These are phyloP conservation scores for Embidobia sp. DNA, from an alignment of 2,888 invertebrate species.

Conservation along the genomic window DNA sequence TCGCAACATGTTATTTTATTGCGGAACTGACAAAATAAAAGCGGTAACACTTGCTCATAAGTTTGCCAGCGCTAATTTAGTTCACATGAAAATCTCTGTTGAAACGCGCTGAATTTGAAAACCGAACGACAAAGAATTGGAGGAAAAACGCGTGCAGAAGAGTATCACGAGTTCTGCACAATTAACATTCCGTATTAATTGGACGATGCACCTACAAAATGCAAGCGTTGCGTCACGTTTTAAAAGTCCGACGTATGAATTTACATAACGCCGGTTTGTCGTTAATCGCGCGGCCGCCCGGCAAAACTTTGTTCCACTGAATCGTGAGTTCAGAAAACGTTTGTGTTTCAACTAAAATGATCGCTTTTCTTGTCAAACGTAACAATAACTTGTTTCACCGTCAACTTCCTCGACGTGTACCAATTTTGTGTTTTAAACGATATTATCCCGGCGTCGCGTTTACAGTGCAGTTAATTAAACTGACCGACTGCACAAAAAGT, in stretches of 20 bases:
- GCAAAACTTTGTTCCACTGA: slow-evolving; percentile 19
- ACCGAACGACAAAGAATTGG: too few species aligned
- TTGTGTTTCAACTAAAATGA: slow-evolving; percentile 10
- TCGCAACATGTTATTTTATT: too few species aligned
- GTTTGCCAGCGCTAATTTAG: too few species aligned
- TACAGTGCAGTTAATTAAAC: too few species aligned
- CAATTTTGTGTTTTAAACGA: too few species aligned
- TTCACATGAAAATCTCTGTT: too few species aligned
- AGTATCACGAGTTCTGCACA: slow-evolving; percentile 1
- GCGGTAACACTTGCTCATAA: too few species aligned
- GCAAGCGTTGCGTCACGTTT: slow-evolving; percentile 45
- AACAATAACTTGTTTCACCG: slow-evolving; percentile 28
- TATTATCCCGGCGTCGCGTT: too few species aligned
- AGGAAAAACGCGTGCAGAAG: too few species aligned
- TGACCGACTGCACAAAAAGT: too few species aligned
- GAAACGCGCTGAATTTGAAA: too few species aligned
- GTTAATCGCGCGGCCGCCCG: slow-evolving; percentile 35
- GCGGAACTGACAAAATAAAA: too few species aligned
- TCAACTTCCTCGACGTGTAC: slow-evolving; percentile 13
- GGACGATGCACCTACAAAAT: slow-evolving; percentile 53
- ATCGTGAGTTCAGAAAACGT: slow-evolving; percentile 22
- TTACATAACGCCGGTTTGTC: slow-evolving; percentile 48
- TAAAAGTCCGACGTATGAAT: slow-evolving; percentile 39
- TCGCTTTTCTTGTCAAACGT: slow-evolving; percentile 8
- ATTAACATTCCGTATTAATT: slow-evolving; percentile 52